Conservation (phyloP, 2,797 vertebrate species). For the Pantherophis alleghaniensis region DNA sequence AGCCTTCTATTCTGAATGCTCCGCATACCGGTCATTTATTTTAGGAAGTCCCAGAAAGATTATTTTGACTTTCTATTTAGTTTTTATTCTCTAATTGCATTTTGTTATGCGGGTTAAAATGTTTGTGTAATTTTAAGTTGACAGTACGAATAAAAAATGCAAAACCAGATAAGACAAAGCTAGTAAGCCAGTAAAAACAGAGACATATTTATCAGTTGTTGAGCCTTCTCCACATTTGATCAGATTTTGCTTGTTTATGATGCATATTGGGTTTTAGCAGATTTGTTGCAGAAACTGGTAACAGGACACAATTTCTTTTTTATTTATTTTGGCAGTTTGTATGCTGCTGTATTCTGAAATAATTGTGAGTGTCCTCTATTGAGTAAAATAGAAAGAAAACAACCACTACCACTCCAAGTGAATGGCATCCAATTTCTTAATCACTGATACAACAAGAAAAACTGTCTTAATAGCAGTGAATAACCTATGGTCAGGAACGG, state of each 20-base stretch:
- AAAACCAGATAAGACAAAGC: background rate
- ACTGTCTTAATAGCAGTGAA: background rate
- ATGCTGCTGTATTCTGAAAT: background rate
- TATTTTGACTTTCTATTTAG: background rate
- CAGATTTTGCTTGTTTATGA: background rate
- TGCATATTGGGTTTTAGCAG: background rate
- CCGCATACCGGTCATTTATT: background rate
- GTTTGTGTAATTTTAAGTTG: background rate
- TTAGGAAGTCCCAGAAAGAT: background rate
- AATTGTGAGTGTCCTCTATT: background rate
- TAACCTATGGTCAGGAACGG: background rate
- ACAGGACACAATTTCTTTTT: background rate
- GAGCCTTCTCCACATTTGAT: background rate
- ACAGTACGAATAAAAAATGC: background rate
- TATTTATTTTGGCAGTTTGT: background rate
- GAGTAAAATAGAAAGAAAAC: background rate
- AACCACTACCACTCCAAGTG: background rate
- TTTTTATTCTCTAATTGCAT: background rate
- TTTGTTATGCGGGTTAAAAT: background rate
- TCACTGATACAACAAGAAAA: background rate
- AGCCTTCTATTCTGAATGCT: background rate
- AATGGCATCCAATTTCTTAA: background rate
- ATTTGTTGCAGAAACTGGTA: background rate
- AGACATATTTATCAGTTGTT: background rate
- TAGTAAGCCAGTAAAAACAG: background rate